Conservation (phyloP, 2,113 vertebrate genomes). For the Hyperopisus bebe region DNA sequence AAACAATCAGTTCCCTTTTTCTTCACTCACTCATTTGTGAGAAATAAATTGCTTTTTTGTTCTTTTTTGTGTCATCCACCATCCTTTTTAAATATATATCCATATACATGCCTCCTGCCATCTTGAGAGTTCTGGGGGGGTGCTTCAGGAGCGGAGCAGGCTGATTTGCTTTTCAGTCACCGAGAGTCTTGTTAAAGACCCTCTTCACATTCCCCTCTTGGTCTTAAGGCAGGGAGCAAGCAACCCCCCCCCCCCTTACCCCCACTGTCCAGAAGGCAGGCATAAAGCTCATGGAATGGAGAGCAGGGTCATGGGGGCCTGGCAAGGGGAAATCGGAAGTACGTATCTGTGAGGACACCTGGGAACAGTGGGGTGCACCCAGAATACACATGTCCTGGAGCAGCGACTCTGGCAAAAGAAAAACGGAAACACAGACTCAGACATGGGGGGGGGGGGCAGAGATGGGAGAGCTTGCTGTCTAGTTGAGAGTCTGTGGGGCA, state of each 20-base stretch:
- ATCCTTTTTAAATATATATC: constrained; percentile 1
- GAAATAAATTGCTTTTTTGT: neutral
- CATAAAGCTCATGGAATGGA: neutral
- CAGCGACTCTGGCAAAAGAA: neutral
- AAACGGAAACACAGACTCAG: neutral
- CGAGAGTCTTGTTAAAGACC: neutral
- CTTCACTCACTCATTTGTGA: neutral
- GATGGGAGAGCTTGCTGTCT: neutral
- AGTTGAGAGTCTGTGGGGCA: neutral
- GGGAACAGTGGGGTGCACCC: neutral
- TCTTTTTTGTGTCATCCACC: neutral
- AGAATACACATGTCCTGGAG: neutral
- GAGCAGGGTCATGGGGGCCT: neutral
- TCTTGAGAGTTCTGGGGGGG: neutral
- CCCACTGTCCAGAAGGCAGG: neutral
- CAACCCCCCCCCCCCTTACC: neutral
- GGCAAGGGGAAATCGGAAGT: neutral
- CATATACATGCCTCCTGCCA: neutral
- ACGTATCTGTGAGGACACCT: neutral
- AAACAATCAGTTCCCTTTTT: neutral
- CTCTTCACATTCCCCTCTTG: neutral
- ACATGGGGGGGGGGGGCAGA: neutral
- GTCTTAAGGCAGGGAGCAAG: neutral
- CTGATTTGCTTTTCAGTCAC: neutral
- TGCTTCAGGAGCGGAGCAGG: neutral